phyloP scores from a whole-genome alignment of 2,888 invertebrate genomes.

The Seira sanloemensis region DNA sequence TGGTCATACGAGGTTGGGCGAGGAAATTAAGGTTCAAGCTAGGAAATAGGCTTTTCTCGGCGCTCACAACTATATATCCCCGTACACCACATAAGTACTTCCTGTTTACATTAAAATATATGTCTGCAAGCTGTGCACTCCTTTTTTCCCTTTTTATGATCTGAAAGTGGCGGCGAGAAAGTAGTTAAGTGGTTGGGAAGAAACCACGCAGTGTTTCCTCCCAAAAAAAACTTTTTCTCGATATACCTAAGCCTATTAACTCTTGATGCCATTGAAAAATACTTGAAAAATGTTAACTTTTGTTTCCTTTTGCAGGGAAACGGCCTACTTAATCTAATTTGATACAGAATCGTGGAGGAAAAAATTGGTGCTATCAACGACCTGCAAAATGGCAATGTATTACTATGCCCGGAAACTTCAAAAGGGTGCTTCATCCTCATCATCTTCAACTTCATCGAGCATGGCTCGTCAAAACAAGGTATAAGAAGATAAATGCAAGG shows the following conservation, averaged over 20 bases:
- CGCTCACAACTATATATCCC: not conserved
- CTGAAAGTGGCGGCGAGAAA: not conserved
- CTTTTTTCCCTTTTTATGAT: not conserved
- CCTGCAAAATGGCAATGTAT: slow-evolving; percentile 72
- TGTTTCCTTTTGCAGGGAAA: not conserved
- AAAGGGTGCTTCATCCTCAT: slow-evolving; percentile 66
- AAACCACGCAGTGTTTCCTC: slow-evolving; percentile 13
- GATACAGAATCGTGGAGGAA: not conserved
- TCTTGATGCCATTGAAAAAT: slow-evolving; percentile 3
- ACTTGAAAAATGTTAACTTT: slow-evolving; percentile 1
- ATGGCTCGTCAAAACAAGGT: slow-evolving; percentile 41
- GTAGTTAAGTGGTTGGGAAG: slow-evolving; percentile 6
- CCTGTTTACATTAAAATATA: slow-evolving; percentile 16
- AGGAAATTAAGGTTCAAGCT: not conserved
- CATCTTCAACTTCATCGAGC: slow-evolving; percentile 37
- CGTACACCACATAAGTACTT: too few species aligned
- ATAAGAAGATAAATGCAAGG: too few species aligned
- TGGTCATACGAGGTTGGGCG: not conserved
- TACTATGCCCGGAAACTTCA: slow-evolving; percentile 73
- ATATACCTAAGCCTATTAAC: slow-evolving; percentile 3
- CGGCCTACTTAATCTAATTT: not conserved
- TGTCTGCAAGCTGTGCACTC: slow-evolving; percentile 2
- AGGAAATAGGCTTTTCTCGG: too few species aligned
- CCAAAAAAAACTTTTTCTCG: not conserved
- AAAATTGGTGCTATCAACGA: not conserved